Evolutionary conservation across 1,140 invertebrate species (phyloP), one percentile per base, ranked within the genome.

Genomic region (Caenorhabditis inopinata): DNA sequence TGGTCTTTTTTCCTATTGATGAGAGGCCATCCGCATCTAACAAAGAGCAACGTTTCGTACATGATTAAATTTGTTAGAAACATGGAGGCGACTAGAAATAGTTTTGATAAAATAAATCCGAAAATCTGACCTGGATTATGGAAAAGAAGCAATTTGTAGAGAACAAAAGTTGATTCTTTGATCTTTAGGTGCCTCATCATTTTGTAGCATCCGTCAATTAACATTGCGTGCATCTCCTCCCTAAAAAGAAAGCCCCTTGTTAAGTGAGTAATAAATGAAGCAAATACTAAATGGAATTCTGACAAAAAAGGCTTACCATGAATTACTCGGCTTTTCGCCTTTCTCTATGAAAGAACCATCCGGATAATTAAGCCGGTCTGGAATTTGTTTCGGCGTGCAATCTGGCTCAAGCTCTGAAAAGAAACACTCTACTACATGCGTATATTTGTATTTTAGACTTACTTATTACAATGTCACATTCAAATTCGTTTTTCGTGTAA

Each of bases 11-110:
- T 21, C 79, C 79, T 32, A 73, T 48, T n/a, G 73, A 76, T 14
- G 79, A 80, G 38, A 80, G 79, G 2, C 79, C 79, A n/a, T 80
- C 79, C 1, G 74, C 79, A 76, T 80, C 79, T 80, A 35, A 25
- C n/a, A n/a, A 80, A 42, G 14, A n/a, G 7, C 3, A 11, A 32
- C 2, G 25, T 25, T 51, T 32, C n/a, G 51, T 16, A 58, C 14
- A 32, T 4, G 25, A n/a, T n/a, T n/a, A n/a, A n/a, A n/a, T n/a
- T n/a, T n/a, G n/a, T n/a, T n/a, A n/a, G n/a, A n/a, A n/a, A n/a
- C n/a, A n/a, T n/a, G n/a, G n/a, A n/a, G n/a, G n/a, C n/a, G n/a
- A n/a, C n/a, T n/a, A n/a, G n/a, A n/a, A n/a, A n/a, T n/a, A n/a
- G n/a, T n/a, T n/a, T n/a, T n/a, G n/a, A n/a, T n/a, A n/a, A n/a